Percentiles rank a stretch among this genome's conserved stretches.
Conservation (phyloP, 1,140 invertebrate genomes). For the Meloidogyne hapla region DNA sequence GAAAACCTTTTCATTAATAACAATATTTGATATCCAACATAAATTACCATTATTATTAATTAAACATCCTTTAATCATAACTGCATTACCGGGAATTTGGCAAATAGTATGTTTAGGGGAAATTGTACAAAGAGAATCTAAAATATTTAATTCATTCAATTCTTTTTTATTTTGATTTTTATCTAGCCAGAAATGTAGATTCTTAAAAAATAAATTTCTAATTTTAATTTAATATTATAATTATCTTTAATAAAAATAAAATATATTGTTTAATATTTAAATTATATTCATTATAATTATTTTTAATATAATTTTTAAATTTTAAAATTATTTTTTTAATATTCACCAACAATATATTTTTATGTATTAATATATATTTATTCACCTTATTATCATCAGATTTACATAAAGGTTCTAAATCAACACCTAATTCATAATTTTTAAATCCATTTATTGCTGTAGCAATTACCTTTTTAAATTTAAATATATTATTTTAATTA, state of each 20-base stretch:
- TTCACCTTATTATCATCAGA: not conserved
- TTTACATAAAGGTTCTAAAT: slow-evolving; percentile 49
- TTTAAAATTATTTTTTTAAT: too few species aligned
- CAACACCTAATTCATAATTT: slow-evolving; percentile 49
- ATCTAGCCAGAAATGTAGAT: slow-evolving; percentile 46
- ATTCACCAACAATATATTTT: not conserved
- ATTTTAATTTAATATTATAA: too few species aligned
- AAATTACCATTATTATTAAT: slow-evolving; percentile 30
- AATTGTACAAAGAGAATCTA: slow-evolving; percentile 36
- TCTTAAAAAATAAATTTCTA: too few species aligned
- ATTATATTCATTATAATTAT: too few species aligned
- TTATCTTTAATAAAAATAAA: too few species aligned
- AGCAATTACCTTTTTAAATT: slow-evolving; percentile 4
- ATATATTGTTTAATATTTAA: too few species aligned
- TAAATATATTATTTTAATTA: not conserved
- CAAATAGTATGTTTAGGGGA: slow-evolving; percentile 34
- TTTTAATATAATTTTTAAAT: too few species aligned
- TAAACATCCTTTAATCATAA: slow-evolving; percentile 11
- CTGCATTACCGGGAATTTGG: not conserved
- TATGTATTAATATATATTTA: not conserved
- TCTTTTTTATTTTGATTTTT: slow-evolving; percentile 31
- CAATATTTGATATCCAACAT: slow-evolving; percentile 48
- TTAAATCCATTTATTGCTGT: slow-evolving; percentile 32
- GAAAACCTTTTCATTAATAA: slow-evolving; percentile 34
- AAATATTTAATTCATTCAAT: slow-evolving; percentile 36